These are phyloP conservation scores for Cygnus atratus DNA, from an alignment of 2,113 vertebrate genomes.

Conservation along the genomic window DNA sequence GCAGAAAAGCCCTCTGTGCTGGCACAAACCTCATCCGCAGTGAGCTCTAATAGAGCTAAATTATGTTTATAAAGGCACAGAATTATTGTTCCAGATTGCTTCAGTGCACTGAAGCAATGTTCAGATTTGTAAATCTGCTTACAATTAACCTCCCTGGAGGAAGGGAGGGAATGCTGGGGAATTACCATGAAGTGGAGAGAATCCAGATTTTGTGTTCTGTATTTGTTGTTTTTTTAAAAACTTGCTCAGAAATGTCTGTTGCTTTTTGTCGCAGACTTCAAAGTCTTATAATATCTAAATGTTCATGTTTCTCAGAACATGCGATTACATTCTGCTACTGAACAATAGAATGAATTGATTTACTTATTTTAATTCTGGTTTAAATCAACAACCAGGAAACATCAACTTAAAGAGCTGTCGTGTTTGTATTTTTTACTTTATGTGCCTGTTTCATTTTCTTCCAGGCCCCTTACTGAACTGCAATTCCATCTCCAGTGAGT, in stretches of 20 bases:
- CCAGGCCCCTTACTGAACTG: background rate
- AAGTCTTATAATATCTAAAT: background rate
- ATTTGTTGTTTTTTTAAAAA: background rate
- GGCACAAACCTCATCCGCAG: background rate
- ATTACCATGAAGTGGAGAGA: slow-evolving; percentile 8
- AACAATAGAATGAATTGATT: slow-evolving; percentile 10
- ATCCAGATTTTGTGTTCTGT: background rate
- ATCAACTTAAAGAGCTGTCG: background rate
- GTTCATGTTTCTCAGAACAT: background rate
- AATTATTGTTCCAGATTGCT: slow-evolving; percentile 13
- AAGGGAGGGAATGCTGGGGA: background rate
- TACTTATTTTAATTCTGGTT: slow-evolving; percentile 28
- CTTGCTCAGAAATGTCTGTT: background rate
- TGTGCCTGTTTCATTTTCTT: slow-evolving; percentile 11
- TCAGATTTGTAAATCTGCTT: slow-evolving; percentile 51
- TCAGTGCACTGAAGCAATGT: slow-evolving; percentile 18
- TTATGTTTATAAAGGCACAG: background rate
- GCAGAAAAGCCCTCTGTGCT: background rate
- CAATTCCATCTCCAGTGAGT: background rate
- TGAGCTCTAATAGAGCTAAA: background rate
- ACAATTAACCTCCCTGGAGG: slow-evolving; percentile 30
- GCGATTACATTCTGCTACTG: background rate
- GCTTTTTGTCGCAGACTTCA: background rate
- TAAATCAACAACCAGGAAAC: slow-evolving; percentile 3
- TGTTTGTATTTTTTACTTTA: background rate